Conservation (phyloP, 2,797 vertebrate species). For the Rhinatrema bivittatum region DNA sequence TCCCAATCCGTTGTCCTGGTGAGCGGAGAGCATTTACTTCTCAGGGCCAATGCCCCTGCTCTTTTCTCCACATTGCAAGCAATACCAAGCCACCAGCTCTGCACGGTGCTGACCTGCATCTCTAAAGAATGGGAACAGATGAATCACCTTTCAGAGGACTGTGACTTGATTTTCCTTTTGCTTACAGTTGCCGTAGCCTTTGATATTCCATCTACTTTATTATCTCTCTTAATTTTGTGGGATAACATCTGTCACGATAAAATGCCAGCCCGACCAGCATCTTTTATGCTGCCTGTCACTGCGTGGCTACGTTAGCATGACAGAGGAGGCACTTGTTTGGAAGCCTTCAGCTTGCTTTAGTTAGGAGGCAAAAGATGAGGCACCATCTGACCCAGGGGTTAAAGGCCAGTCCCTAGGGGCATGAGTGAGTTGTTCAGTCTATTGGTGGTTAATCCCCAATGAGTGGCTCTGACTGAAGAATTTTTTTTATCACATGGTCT, state of each 20-base stretch:
- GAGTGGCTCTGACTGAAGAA: constrained; percentile 42
- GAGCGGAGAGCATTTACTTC: too few species aligned
- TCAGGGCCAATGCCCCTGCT: too few species aligned
- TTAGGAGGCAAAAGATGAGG: constrained; percentile 36
- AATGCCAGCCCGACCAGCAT: constrained; percentile 21
- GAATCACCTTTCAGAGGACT: too few species aligned
- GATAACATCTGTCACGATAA: constrained; percentile 38
- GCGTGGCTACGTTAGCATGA: constrained; percentile 4
- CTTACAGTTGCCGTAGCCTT: constrained; percentile 27
- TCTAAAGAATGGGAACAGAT: too few species aligned
- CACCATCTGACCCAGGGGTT: constrained; percentile 17
- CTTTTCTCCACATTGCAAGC: too few species aligned
- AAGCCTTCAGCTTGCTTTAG: constrained; percentile 35
- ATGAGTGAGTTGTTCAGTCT: constrained; percentile 25
- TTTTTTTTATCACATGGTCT: constrained; percentile 37
- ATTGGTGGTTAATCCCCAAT: constrained; percentile 38
- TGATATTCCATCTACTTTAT: constrained; percentile 37
- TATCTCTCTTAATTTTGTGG: constrained; percentile 13
- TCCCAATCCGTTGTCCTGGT: too few species aligned
- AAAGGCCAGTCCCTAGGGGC: constrained; percentile 37
- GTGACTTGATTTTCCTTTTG: constrained; percentile 26
- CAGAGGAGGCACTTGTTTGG: constrained; percentile 22
- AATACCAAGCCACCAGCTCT: too few species aligned
- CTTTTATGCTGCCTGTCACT: constrained; percentile 16
- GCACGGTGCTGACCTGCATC: too few species aligned